Conservation (phyloP, 2,888 invertebrate genomes). For the Dicyrtomina minuta region DNA sequence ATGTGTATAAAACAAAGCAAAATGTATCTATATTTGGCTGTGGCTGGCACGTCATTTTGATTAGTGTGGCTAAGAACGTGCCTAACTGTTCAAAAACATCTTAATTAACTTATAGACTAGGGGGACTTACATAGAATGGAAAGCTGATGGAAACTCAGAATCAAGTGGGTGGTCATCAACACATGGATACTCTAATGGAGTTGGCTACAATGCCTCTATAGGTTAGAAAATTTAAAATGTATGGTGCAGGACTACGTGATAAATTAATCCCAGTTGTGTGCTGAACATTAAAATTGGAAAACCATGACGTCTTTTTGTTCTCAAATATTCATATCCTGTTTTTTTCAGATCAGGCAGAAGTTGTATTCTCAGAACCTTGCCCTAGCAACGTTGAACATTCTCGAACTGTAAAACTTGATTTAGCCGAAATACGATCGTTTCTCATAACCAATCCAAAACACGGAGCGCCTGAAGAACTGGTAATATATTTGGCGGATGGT, state of each 20-base stretch:
- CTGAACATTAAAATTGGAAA: background rate
- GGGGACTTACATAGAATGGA: constrained; percentile 77
- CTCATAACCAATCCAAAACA: constrained; percentile 41
- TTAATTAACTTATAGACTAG: constrained; percentile 13
- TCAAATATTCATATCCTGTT: background rate
- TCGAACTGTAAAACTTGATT: constrained; percentile 46
- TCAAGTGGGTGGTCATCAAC: constrained; percentile 28
- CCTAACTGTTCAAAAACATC: background rate
- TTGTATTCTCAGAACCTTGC: constrained; percentile 13
- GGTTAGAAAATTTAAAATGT: background rate
- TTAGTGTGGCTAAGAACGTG: background rate
- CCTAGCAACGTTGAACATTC: background rate
- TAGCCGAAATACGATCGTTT: constrained; percentile 51
- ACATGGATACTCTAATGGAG: constrained; percentile 42
- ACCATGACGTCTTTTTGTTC: background rate
- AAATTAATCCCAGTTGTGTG: background rate
- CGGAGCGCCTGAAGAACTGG: constrained; percentile 57
- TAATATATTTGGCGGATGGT: constrained; percentile 70
- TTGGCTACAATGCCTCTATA: constrained; percentile 45
- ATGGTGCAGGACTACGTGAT: background rate
- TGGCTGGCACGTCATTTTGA: no score
- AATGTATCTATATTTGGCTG: no score
- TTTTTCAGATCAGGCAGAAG: constrained; percentile 22
- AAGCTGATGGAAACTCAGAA: constrained; percentile 63
- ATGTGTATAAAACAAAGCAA: constrained; percentile 22